These are phyloP conservation scores for Arion vulgaris DNA, from an alignment of 1,140 invertebrate genomes.

Conservation along the genomic window DNA sequence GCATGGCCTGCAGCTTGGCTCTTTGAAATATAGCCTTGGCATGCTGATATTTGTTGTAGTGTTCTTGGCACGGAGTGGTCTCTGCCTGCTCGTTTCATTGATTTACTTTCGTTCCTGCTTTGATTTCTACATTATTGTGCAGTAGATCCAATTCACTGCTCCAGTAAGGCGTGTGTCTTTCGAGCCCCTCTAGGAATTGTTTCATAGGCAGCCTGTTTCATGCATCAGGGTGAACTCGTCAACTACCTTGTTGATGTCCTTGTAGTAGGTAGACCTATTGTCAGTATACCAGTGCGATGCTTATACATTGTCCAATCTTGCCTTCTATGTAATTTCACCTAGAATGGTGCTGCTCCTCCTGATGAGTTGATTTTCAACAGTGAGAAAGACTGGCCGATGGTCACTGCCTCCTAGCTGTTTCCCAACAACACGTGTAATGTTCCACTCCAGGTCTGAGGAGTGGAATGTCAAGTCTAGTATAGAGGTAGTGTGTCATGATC, in stretches of 20 bases:
- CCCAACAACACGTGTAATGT: background rate
- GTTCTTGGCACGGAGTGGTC: background rate
- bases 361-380: background rate
- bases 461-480: slow-evolving; percentile 34
- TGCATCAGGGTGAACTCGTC: slow-evolving; percentile 29
- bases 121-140: slow-evolving; percentile 16
- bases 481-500: slow-evolving; percentile 32
- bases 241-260: background rate
- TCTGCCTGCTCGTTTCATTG: too few species aligned
- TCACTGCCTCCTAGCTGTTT: slow-evolving; percentile 35
- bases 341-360: background rate
- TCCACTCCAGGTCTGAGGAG: slow-evolving; percentile 31
- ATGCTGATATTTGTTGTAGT: background rate
- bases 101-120: too few species aligned
- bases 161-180: slow-evolving; percentile 37
- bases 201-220: slow-evolving; percentile 22
- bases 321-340: slow-evolving; percentile 41
- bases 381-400: slow-evolving; percentile 6
- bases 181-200: slow-evolving; percentile 29
- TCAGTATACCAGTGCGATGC: background rate
- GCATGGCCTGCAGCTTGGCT: background rate
- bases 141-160: slow-evolving; percentile 31
- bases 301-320: slow-evolving; percentile 31
- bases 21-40: background rate
- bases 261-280: background rate